phyloP scores from a whole-genome alignment of 2,888 invertebrate genomes.

The Maniola hyperantus region DNA sequence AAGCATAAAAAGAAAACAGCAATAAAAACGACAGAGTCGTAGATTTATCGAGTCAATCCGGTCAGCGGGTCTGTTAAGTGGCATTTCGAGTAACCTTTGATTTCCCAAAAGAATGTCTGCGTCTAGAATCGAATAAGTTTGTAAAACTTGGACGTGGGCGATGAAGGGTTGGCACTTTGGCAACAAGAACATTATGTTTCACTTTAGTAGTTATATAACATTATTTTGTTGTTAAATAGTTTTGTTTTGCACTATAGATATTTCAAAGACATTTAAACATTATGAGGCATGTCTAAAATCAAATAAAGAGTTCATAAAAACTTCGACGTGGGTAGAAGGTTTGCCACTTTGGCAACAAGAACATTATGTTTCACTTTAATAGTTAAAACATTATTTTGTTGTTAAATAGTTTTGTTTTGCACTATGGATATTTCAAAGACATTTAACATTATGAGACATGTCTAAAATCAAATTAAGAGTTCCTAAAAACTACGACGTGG shows the following conservation, averaged over 20 bases:
- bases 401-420: background rate
- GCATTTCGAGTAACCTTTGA: slow-evolving; percentile 44
- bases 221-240: background rate
- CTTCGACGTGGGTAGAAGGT: too few relatives aligned
- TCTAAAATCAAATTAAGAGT: too few relatives aligned
- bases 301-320: too few relatives aligned
- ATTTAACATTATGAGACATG: too few relatives aligned
- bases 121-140: slow-evolving; percentile 35
- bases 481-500: too few relatives aligned
- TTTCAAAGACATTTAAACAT: too few relatives aligned
- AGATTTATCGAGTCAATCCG: slow-evolving; percentile 44
- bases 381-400: too few relatives aligned
- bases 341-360: too few relatives aligned
- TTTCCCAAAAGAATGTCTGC: slow-evolving; percentile 44
- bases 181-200: slow-evolving; percentile 31
- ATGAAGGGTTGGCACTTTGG: slow-evolving; percentile 40
- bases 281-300: too few relatives aligned
- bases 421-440: background rate
- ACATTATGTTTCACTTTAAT: too few relatives aligned
- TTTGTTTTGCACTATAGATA: background rate
- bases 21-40: slow-evolving; percentile 38
- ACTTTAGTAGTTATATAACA: slow-evolving; percentile 27
- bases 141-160: slow-evolving; percentile 40
- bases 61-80: slow-evolving; percentile 42
- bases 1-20: slow-evolving; percentile 38